Evolutionary conservation across 2,797 vertebrate species (phyloP).

Genomic region (Labroides dimidiatus): DNA sequence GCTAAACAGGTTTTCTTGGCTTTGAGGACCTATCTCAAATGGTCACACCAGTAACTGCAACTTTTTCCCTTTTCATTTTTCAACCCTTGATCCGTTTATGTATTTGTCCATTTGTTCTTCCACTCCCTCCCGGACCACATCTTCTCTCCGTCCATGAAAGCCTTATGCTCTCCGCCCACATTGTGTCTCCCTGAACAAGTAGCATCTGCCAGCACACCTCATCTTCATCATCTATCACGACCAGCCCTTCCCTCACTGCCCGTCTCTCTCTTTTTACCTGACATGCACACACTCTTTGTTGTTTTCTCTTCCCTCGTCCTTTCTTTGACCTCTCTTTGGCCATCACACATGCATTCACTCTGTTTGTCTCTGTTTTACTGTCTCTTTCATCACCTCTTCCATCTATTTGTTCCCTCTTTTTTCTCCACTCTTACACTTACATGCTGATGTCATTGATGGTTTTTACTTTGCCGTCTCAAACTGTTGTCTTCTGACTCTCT

Average conservation of each 20-base stretch:
- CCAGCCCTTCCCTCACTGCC: conserved; percentile 37
- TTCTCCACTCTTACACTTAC: not conserved
- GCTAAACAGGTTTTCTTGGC: too few relatives aligned
- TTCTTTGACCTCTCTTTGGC: conserved; percentile 27
- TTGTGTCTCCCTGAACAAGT: conserved; percentile 54
- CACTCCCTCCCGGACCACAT: conserved; percentile 8
- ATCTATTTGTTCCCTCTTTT: conserved; percentile 1
- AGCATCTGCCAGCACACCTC: conserved; percentile 51
- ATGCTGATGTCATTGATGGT: not conserved
- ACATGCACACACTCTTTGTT: conserved; percentile 18
- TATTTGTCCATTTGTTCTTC: conserved; percentile 12
- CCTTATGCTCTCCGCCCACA: conserved; percentile 45
- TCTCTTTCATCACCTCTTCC: conserved; percentile 20
- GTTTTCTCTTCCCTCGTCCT: conserved; percentile 19
- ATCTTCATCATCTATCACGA: conserved; percentile 60
- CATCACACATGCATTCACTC: not conserved
- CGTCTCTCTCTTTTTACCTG: conserved; percentile 16
- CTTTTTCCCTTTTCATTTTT: too few relatives aligned
- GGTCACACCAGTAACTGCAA: too few relatives aligned
- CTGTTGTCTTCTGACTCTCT: not conserved
- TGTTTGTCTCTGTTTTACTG: conserved; percentile 3
- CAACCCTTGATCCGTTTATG: not conserved
- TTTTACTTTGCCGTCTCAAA: not conserved
- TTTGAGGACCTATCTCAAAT: too few relatives aligned
- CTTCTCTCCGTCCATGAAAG: conserved; percentile 30